A percentile compares a stretch with the other conserved stretches of the same genome.
Evolutionary conservation across 2,113 vertebrate genomes (phyloP).

Genomic region (Anhinga rufa): DNA sequence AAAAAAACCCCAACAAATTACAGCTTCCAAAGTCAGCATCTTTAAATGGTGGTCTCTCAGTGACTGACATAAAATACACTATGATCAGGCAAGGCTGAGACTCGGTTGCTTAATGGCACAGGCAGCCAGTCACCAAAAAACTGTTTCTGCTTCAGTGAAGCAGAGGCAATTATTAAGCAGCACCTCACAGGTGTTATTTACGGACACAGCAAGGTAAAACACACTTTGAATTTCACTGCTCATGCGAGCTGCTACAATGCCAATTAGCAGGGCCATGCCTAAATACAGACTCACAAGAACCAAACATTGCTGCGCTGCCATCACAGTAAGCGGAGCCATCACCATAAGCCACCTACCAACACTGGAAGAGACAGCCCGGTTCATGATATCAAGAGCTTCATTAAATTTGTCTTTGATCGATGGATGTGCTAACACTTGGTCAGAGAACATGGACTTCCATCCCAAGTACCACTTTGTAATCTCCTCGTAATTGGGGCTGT

Average conservation of each 20-base stretch:
- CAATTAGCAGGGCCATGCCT: not conserved
- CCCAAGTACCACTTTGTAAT: constrained; percentile 98
- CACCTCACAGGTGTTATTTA: not conserved
- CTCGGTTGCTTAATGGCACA: not conserved
- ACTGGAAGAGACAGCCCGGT: constrained; percentile 90
- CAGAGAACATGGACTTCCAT: constrained; percentile 97
- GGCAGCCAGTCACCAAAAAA: not conserved
- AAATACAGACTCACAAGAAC: not conserved
- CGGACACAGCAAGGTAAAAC: not conserved
- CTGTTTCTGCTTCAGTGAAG: not conserved
- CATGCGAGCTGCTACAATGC: not conserved
- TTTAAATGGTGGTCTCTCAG: not conserved
- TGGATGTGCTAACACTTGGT: constrained; percentile 86
- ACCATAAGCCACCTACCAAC: constrained; percentile 74
- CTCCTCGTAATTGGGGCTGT: constrained; percentile 97
- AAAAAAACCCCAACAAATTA: not conserved
- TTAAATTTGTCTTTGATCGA: constrained; percentile 97
- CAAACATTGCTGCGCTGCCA: accelerated
- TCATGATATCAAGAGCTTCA: constrained; percentile 97
- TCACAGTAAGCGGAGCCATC: not conserved
- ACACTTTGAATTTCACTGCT: not conserved
- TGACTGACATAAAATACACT: not conserved
- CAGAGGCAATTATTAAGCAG: not conserved
- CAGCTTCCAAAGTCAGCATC: not conserved
- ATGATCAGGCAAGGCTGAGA: not conserved